Conservation (phyloP, 2,797 vertebrate genomes). For the Amphiprion clarkii region DNA sequence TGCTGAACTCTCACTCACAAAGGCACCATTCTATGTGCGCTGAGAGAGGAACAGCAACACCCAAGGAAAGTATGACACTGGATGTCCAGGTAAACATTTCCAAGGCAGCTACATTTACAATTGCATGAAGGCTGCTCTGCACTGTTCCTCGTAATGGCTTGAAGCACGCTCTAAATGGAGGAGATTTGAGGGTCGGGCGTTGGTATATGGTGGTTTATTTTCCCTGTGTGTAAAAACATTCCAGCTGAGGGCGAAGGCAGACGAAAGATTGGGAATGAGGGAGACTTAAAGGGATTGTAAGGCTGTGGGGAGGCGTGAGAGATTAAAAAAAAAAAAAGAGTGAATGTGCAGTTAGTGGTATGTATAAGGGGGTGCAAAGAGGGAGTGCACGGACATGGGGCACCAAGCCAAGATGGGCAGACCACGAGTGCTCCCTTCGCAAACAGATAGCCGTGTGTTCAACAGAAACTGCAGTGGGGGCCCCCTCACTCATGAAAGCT, state of each 20-base stretch:
- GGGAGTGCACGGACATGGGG: constrained; percentile 46
- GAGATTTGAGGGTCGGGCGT: constrained; percentile 54
- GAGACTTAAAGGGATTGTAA: constrained; percentile 58
- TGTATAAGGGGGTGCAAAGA: constrained; percentile 43
- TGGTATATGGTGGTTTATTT: constrained; percentile 73
- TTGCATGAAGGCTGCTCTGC: constrained; percentile 43
- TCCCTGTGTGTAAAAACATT: constrained; percentile 79
- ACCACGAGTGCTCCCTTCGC: constrained; percentile 59
- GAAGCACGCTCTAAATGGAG: constrained; percentile 38
- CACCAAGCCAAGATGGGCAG: constrained; percentile 61
- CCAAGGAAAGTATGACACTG: constrained; percentile 78
- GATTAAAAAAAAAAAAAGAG: constrained; percentile 53
- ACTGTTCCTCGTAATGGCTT: constrained; percentile 44
- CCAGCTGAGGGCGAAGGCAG: constrained; percentile 66
- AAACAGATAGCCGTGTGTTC: constrained; percentile 83
- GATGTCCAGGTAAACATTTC: constrained; percentile 81
- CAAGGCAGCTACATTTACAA: constrained; percentile 65
- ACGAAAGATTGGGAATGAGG: constrained; percentile 47
- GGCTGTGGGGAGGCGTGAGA: constrained; percentile 39
- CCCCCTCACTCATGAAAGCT: constrained; percentile 79
- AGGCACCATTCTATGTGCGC: constrained; percentile 76
- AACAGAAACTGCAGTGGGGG: constrained; percentile 59
- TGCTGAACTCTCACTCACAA: constrained; percentile 72
- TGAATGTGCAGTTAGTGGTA: constrained; percentile 58
- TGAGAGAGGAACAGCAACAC: constrained; percentile 73